Conservation (phyloP, 2,797 vertebrate genomes). For the Cynopterus sphinx region DNA sequence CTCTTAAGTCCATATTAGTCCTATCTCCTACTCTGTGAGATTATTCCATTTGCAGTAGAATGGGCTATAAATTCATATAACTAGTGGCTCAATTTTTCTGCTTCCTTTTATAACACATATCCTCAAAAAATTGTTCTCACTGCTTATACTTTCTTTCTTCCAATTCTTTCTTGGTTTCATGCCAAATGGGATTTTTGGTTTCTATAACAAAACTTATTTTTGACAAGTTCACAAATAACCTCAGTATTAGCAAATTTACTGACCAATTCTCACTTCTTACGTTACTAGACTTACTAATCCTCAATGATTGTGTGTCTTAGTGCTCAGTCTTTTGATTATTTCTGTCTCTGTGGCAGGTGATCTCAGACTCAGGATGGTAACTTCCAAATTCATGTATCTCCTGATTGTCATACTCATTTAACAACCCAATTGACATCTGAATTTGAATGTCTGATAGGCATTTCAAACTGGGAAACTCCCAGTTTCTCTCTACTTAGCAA, state of each 20-base stretch:
- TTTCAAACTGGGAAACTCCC: background rate
- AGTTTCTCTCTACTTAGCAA: background rate
- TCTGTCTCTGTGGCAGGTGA: background rate
- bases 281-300: background rate
- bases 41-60: background rate
- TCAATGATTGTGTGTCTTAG: background rate
- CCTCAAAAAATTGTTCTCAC: background rate
- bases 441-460: slow-evolving; percentile 2
- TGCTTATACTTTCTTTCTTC: background rate
- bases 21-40: background rate
- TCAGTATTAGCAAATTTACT: background rate
- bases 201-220: slow-evolving; percentile 7
- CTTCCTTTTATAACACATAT: background rate
- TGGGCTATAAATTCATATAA: background rate
- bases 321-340: background rate
- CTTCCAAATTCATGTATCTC: background rate
- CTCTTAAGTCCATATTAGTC: background rate
- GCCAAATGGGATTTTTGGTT: background rate
- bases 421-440: background rate
- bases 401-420: background rate
- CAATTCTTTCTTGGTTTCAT: background rate
- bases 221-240: background rate
- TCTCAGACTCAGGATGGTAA: background rate
- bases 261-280: background rate
- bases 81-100: background rate